Conservation (phyloP, 2,113 vertebrate genomes). For the Piaya cayana region DNA sequence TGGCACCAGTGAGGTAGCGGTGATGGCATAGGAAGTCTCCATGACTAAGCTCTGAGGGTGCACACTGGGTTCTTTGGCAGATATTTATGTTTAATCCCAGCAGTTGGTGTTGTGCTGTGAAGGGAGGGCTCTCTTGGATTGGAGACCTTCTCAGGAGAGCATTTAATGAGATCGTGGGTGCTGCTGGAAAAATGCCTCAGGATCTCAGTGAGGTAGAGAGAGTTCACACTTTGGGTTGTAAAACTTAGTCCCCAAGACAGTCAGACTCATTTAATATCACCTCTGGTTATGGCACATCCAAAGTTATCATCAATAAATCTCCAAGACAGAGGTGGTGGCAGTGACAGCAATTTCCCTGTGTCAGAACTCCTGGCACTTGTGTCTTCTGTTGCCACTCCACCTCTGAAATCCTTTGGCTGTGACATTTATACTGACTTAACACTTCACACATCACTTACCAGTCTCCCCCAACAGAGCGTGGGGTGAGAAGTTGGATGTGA, state of each 20-base stretch:
- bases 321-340: neutral
- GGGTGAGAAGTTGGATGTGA: constrained; percentile 44
- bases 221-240: neutral
- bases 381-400: constrained; percentile 37
- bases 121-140: neutral
- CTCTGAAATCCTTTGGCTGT: constrained; percentile 24
- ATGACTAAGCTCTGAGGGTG: neutral
- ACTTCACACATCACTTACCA: neutral
- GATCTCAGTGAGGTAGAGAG: neutral
- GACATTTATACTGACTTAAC: constrained; percentile 52
- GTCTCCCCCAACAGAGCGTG: neutral
- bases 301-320: constrained; percentile 70
- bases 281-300: constrained; percentile 39
- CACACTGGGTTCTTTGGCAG: fast-evolving
- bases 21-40: neutral
- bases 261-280: constrained; percentile 60
- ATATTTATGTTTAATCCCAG: neutral
- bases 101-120: neutral
- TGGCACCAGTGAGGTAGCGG: neutral
- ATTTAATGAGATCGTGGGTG: neutral
- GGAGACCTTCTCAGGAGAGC: neutral
- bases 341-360: constrained; percentile 44
- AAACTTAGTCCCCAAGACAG: neutral
- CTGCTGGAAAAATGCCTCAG: constrained; percentile 35
- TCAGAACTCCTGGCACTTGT: constrained; percentile 52